A percentile compares a stretch with the other conserved stretches of the same genome.
Evolutionary conservation across 1,140 invertebrate species (phyloP).

Genomic region (Procambarus clarkii): DNA sequence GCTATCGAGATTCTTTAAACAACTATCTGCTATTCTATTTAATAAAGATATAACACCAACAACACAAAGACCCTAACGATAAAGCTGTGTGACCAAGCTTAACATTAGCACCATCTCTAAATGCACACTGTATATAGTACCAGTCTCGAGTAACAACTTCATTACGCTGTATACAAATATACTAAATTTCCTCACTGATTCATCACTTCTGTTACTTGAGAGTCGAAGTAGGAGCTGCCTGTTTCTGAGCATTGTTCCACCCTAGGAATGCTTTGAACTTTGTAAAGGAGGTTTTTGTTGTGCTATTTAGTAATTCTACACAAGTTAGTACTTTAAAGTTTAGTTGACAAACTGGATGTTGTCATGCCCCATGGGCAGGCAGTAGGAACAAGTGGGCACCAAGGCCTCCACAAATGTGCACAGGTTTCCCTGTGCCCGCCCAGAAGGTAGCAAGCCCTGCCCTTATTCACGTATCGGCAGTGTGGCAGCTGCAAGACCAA

Average conservation of each 20-base stretch:
- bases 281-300: slow-evolving; percentile 57
- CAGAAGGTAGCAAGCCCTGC: slow-evolving; percentile 37
- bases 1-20: slow-evolving; percentile 69
- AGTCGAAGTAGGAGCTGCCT: slow-evolving; percentile 66
- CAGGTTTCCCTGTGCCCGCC: slow-evolving; percentile 61
- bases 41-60: slow-evolving; percentile 63
- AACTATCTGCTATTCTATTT: slow-evolving; percentile 59
- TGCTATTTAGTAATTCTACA: slow-evolving; percentile 58
- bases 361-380: slow-evolving; percentile 56
- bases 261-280: slow-evolving; percentile 34
- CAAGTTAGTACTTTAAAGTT: slow-evolving; percentile 64
- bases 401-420: slow-evolving; percentile 42
- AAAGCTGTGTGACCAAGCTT: slow-evolving; percentile 69
- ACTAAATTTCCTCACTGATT: slow-evolving; percentile 40
- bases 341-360: slow-evolving; percentile 55
- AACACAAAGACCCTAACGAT: slow-evolving; percentile 66
- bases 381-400: slow-evolving; percentile 56
- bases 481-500: slow-evolving; percentile 55
- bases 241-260: slow-evolving; percentile 58
- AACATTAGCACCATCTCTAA: slow-evolving; percentile 70
- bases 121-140: slow-evolving; percentile 67
- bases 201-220: slow-evolving; percentile 53
- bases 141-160: slow-evolving; percentile 40
- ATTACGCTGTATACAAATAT: neutral
- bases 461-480: slow-evolving; percentile 55